Conservation (phyloP, 2,888 invertebrate genomes). For the Octonoba sinensis region DNA sequence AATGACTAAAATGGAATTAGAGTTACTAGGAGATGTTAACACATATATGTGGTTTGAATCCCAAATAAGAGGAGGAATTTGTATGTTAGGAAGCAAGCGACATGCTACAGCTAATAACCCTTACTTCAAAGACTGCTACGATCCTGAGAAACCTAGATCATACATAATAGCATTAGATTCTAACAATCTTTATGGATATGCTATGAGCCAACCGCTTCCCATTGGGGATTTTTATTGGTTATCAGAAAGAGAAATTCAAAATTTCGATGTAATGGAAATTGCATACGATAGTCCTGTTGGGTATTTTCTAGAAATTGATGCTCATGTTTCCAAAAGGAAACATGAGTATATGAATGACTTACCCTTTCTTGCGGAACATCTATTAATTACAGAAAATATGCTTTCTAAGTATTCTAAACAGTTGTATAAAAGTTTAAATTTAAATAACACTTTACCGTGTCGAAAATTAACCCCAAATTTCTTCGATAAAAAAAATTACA, state of each 20-base stretch:
- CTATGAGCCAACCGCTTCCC: background rate
- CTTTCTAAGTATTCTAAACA: background rate
- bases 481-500: slow-evolving; percentile 14
- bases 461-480: slow-evolving; percentile 6
- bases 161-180: background rate
- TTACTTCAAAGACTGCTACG: background rate
- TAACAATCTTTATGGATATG: background rate
- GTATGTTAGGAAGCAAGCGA: background rate
- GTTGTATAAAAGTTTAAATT: background rate
- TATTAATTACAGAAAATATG: background rate
- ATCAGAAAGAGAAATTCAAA: background rate
- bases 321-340: background rate
- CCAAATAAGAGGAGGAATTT: background rate
- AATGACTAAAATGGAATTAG: slow-evolving; percentile 66
- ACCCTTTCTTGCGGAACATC: background rate
- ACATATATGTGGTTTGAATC: background rate
- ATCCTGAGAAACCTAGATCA: background rate
- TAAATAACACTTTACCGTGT: background rate
- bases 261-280: background rate
- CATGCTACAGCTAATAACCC: background rate
- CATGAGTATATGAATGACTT: background rate
- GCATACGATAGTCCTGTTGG: background rate
- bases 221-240: background rate
- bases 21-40: slow-evolving; percentile 32
- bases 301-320: background rate